Percentiles rank a stretch among this genome's conserved stretches.
phyloP scores from a whole-genome alignment of 2,888 invertebrate genomes.

The Apamea monoglypha region DNA sequence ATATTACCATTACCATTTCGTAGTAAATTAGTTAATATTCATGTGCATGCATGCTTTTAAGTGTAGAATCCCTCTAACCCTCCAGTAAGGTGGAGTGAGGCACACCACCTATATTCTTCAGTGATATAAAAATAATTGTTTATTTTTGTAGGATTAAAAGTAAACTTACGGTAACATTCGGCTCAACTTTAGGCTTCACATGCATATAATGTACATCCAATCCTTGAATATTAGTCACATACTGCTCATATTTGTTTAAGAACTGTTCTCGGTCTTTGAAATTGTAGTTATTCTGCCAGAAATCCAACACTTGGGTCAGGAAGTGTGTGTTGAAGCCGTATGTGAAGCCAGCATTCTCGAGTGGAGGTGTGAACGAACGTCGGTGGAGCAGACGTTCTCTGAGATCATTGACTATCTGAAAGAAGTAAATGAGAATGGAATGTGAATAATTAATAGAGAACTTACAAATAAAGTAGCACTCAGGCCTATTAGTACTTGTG shows the following conservation, averaged over 20 bases:
- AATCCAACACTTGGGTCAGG: conserved; percentile 92
- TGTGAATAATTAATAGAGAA: neutral
- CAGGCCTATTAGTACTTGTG: neutral
- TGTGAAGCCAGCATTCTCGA: conserved; percentile 93
- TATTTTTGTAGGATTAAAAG: neutral
- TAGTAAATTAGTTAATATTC: no score
- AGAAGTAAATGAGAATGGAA: conserved; percentile 67
- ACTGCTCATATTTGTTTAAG: conserved; percentile 94
- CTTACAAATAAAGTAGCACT: neutral
- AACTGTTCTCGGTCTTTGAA: conserved; percentile 91
- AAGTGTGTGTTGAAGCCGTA: conserved; percentile 95
- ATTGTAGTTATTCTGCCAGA: conserved; percentile 95
- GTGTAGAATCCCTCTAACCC: neutral
- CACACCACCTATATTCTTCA: neutral
- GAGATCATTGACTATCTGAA: conserved; percentile 88
- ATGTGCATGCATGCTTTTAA: neutral
- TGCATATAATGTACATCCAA: conserved; percentile 94
- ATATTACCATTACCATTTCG: no score
- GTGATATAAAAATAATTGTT: neutral
- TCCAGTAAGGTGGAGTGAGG: neutral
- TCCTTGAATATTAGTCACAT: conserved; percentile 93
- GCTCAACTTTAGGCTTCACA: conserved; percentile 88
- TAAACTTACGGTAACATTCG: conserved; percentile 74
- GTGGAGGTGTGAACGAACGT: conserved; percentile 87
- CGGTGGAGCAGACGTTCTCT: conserved; percentile 88